A percentile compares a stretch with the other conserved stretches of the same genome.
Conservation (phyloP, 2,888 invertebrate species). For the Orthonychiurus folsomi region DNA sequence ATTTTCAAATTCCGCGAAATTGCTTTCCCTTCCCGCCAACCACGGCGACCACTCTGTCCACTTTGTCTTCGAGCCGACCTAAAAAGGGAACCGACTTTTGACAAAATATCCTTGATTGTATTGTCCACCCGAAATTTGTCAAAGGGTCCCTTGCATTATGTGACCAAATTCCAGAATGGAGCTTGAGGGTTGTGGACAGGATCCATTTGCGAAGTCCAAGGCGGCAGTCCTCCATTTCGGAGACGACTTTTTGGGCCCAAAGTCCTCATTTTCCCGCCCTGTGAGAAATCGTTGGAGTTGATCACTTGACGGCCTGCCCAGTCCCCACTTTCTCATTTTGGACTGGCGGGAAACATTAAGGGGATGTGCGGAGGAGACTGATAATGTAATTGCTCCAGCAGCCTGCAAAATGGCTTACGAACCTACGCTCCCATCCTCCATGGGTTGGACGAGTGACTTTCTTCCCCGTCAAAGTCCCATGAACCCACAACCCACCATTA, state of each 20-base stretch:
- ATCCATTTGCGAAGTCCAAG: neutral
- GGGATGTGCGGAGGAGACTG: neutral
- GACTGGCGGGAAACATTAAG: neutral
- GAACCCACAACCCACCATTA: too few species aligned
- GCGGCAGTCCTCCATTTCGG: neutral
- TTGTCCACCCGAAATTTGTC: neutral
- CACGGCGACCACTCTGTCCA: too few species aligned
- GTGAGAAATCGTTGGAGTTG: neutral
- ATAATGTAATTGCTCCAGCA: slow-evolving; percentile 1
- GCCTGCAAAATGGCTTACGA: too few species aligned
- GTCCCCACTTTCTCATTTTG: neutral
- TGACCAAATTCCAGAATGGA: neutral
- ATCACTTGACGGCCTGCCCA: neutral
- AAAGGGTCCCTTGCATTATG: neutral
- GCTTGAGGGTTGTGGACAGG: neutral
- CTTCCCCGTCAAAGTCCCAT: too few species aligned
- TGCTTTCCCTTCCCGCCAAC: too few species aligned
- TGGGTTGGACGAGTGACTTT: too few species aligned
- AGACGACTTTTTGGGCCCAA: too few species aligned
- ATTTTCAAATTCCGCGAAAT: too few species aligned
- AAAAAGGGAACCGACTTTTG: too few species aligned
- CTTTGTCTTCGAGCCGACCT: too few species aligned
- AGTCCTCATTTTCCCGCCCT: neutral
- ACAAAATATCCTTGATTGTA: too few species aligned
- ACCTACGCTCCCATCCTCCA: too few species aligned